A percentile compares a stretch with the other conserved stretches of the same genome.
These are phyloP conservation scores for Lasioglossum malachurum DNA, from an alignment of 2,888 invertebrate species.

Conservation along the genomic window DNA sequence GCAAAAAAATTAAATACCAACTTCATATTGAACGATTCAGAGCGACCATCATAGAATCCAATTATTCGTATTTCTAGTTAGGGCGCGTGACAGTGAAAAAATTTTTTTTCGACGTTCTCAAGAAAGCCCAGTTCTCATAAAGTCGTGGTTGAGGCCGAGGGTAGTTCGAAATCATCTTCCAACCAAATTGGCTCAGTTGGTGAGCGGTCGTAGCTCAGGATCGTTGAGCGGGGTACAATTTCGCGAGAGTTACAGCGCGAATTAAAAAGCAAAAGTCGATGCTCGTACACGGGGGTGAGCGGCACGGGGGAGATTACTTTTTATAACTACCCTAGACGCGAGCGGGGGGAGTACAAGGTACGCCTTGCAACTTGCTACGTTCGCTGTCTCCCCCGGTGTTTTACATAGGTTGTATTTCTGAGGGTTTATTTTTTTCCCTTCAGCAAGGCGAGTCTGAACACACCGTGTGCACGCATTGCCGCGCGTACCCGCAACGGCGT, in stretches of 20 bases:
- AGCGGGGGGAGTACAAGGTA: slow-evolving; percentile 21
- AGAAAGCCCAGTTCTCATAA: background rate
- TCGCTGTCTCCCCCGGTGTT: slow-evolving; percentile 52
- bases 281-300: background rate
- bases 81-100: no score
- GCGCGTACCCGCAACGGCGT: slow-evolving; percentile 57
- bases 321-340: slow-evolving; percentile 34
- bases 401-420: slow-evolving; percentile 60
- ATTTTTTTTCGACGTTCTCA: no score
- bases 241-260: slow-evolving; percentile 16
- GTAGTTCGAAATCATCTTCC: background rate
- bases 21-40: no score
- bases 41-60: no score
- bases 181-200: background rate
- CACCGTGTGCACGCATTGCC: slow-evolving; percentile 57
- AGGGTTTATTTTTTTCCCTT: slow-evolving; percentile 51
- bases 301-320: slow-evolving; percentile 35
- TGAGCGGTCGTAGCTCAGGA: slow-evolving; percentile 7
- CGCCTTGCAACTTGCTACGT: slow-evolving; percentile 42
- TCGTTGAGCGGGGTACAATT: slow-evolving; percentile 17
- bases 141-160: background rate
- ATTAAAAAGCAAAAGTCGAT: slow-evolving; percentile 54
- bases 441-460: slow-evolving; percentile 13
- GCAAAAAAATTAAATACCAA: background rate
- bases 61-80: no score